phyloP scores from a whole-genome alignment of 2,113 vertebrate genomes.

The Thunnus thynnus region DNA sequence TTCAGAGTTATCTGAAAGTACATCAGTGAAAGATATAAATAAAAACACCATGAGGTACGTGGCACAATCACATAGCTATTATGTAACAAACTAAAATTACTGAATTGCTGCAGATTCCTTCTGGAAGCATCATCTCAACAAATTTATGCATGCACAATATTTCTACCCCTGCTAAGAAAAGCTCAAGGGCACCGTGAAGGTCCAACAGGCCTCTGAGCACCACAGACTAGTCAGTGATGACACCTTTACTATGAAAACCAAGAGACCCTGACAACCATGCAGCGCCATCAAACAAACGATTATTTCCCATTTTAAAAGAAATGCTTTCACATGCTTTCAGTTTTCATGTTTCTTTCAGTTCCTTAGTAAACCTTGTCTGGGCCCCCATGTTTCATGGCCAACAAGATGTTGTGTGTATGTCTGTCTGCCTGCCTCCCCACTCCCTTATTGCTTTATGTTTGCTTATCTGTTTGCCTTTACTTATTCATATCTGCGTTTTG shows the following conservation, averaged over 20 bases:
- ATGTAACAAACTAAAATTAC: slow-evolving; percentile 59
- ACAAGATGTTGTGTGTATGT: slow-evolving; percentile 39
- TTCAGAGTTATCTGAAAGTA: slow-evolving; percentile 64
- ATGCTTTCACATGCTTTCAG: slow-evolving; percentile 38
- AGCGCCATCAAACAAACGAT: slow-evolving; percentile 68
- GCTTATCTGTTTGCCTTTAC: slow-evolving; percentile 74
- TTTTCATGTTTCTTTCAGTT: slow-evolving; percentile 61
- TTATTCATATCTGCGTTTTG: slow-evolving; percentile 79
- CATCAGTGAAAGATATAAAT: slow-evolving; percentile 75
- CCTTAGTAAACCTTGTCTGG: slow-evolving; percentile 44
- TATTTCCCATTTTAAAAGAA: slow-evolving; percentile 59
- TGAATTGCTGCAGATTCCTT: slow-evolving; percentile 46
- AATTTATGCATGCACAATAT: slow-evolving; percentile 22
- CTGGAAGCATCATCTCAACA: slow-evolving; percentile 35
- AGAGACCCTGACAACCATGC: slow-evolving; percentile 38
- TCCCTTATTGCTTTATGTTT: slow-evolving; percentile 72
- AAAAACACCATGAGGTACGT: slow-evolving; percentile 57
- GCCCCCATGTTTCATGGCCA: slow-evolving; percentile 59
- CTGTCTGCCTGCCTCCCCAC: slow-evolving; percentile 32
- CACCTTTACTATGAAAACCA: slow-evolving; percentile 16
- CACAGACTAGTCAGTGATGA: slow-evolving; percentile 10
- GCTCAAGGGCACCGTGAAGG: slow-evolving; percentile 27
- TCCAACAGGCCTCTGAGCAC: slow-evolving; percentile 7
- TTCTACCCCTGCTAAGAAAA: slow-evolving; percentile 26
- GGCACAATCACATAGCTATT: slow-evolving; percentile 56